A percentile compares a stretch with the other conserved stretches of the same genome.
Conservation (phyloP, 2,113 vertebrate species). For the Leucopsar rothschildi region DNA sequence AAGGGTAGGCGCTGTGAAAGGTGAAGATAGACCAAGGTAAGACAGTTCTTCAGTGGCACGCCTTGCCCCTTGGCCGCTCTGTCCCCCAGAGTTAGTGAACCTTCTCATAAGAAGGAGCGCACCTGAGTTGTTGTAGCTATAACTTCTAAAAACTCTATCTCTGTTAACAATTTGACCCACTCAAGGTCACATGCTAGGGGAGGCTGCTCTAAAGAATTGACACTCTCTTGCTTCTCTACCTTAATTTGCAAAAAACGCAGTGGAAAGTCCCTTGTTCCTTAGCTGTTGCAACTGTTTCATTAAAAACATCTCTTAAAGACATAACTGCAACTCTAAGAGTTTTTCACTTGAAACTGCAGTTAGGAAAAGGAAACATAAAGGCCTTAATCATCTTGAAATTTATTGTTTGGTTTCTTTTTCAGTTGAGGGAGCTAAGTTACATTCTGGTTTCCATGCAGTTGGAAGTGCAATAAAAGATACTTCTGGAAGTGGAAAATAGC, state of each 20-base stretch:
- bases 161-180: neutral
- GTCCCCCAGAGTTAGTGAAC: neutral
- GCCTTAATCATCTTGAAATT: neutral
- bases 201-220: neutral
- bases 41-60: neutral
- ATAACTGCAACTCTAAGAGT: neutral
- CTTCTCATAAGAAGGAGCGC: neutral
- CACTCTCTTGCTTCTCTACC: neutral
- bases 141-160: neutral
- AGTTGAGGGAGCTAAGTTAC: neutral
- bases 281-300: neutral
- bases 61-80: neutral
- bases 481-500: neutral
- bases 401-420: neutral
- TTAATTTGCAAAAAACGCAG: neutral
- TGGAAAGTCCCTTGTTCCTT: neutral
- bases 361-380: neutral
- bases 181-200: accelerated
- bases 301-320: neutral
- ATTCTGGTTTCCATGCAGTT: neutral
- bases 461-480: neutral
- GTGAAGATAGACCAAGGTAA: neutral
- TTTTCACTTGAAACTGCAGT: neutral
- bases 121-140: neutral
- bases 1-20: neutral